Conservation (phyloP, 2,888 invertebrate genomes). For the Meloe dianella region DNA sequence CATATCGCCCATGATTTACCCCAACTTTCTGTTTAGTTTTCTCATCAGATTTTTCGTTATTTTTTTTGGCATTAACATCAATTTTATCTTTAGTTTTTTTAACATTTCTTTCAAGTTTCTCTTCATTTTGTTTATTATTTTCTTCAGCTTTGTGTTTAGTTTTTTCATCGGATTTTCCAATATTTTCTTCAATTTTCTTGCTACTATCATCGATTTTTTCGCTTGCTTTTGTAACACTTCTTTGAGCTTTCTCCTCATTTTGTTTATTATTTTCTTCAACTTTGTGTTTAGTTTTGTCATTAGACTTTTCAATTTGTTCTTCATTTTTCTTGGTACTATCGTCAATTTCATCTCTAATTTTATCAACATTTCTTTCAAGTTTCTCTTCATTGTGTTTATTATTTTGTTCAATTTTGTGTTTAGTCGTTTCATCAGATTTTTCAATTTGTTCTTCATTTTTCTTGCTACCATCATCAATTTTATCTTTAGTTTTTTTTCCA, state of each 20-base stretch:
- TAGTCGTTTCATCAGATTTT: not conserved
- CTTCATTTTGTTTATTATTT: not conserved
- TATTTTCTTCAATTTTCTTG: not conserved
- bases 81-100: not conserved
- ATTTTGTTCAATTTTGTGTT: conserved; percentile 15
- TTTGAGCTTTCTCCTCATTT: not conserved
- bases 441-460: not conserved
- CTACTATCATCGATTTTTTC: too few relatives aligned
- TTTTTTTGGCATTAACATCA: not conserved
- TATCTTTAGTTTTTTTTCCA: not conserved
- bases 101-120: not conserved
- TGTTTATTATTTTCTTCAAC: not conserved
- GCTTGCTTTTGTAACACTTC: too few relatives aligned
- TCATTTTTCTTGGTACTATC: not conserved
- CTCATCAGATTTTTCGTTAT: not conserved
- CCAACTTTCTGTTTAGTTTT: conserved; percentile 12
- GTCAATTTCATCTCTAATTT: not conserved
- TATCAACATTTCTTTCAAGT: not conserved
- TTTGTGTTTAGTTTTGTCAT: conserved; percentile 9
- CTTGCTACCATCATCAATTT: not conserved
- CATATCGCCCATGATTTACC: not conserved
- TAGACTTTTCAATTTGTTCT: not conserved
- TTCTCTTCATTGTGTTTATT: not conserved
- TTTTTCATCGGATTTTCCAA: too few relatives aligned
- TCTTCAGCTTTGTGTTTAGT: not conserved